Base-by-base conservation (phyloP, 2,113 vertebrate species). In the Capra hircus region DNA sequence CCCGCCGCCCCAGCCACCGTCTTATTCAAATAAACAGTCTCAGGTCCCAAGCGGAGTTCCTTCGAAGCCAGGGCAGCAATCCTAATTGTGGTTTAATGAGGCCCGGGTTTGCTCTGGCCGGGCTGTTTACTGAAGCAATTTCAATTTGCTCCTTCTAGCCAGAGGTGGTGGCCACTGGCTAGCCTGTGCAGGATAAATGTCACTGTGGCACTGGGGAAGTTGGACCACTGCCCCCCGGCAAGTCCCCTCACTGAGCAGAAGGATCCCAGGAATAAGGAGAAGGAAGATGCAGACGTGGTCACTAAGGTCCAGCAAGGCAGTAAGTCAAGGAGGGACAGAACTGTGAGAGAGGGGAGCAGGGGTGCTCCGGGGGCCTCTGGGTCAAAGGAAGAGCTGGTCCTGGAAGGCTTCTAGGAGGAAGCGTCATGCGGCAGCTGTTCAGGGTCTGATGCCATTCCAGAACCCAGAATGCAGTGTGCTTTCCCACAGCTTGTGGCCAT, bases 31-130 rank as follows among this genome's bases (percentile, higher is more conserved):
- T 98, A 98, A 98, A 98, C 96, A 98, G 92, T 94, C 95, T 23
- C 83, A 87, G 97, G 96, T 95, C 98, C 97, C 98, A 97, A 97
- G 95, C 96, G 90, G 98, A 98, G 97, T 67, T 95, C 96, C 95
- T 90, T 64, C 88, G 94, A 98, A 97, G 84, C 93, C 90, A 59
- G 98, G 98, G 97, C 97, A 97, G 95, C 98, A 98, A 95, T 97
- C 94, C 98, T 99, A 98, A 99, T 99, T 99, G 97, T 94, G 96
- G 97, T 98, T 99, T 99, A 99, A 99, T 98, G 98, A 99, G 98
- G 95, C 96, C 95, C 91, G 90, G 98, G 98, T 98, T 98, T 98
- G 96, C 98, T 98, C 98, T 96, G 85, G 59, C 95, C 48, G 93
- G 93, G 92, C 98, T 99, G 98, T 98, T 99, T 98, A 99, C 98